These are phyloP conservation scores for Ceyx erithaca DNA, from an alignment of 2,797 vertebrate genomes.

Conservation along the genomic window DNA sequence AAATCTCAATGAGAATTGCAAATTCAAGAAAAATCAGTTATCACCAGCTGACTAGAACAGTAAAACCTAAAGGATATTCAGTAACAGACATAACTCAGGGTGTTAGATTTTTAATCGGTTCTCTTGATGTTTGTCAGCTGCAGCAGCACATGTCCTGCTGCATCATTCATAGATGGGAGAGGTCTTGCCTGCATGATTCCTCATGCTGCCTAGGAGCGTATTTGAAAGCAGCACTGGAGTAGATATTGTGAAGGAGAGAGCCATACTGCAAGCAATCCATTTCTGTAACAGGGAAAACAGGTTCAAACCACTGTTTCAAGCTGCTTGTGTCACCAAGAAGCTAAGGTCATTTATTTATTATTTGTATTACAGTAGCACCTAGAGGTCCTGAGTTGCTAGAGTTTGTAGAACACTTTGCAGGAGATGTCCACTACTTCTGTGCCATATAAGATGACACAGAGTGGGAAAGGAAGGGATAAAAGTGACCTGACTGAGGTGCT, in stretches of 20 bases:
- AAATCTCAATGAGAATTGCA: neutral
- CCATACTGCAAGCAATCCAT: rapidly evolving
- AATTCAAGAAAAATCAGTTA: neutral
- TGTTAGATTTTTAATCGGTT: neutral
- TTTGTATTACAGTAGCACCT: slow-evolving; percentile 47
- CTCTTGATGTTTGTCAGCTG: neutral
- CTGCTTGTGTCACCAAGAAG: neutral
- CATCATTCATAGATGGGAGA: neutral
- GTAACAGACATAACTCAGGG: neutral
- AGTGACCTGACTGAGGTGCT: neutral
- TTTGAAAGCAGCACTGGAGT: neutral
- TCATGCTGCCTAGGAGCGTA: rapidly evolving
- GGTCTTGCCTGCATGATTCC: neutral
- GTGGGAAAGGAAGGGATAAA: neutral
- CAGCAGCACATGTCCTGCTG: neutral
- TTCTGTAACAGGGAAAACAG: neutral
- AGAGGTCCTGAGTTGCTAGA: slow-evolving; percentile 21
- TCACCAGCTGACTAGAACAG: neutral
- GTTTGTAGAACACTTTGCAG: neutral
- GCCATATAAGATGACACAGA: neutral
- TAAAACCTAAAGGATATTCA: neutral
- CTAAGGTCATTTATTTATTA: slow-evolving; percentile 3
- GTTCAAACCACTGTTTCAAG: neutral
- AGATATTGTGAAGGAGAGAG: neutral
- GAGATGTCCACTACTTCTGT: neutral